Base-by-base conservation (phyloP, 1,140 invertebrate species). In the Battus philenor region DNA sequence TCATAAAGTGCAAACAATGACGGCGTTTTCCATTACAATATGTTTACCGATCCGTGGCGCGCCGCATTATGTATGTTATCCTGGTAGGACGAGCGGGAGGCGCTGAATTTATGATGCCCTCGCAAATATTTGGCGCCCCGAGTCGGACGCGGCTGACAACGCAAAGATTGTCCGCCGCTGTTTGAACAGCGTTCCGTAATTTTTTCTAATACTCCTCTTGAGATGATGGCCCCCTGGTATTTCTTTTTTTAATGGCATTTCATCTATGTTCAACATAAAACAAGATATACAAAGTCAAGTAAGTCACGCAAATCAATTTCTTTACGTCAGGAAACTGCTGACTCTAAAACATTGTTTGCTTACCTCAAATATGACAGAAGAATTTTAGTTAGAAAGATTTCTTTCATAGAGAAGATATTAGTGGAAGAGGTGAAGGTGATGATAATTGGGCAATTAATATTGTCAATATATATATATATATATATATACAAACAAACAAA, bases 21-120 rank as follows among this genome's bases (percentile, higher is more conserved):
- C 70, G 70, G 68, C 78, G 74, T 85, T 85, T 85, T 81, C 81
- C 78, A 85, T 85, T 85, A 85, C 79, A 85, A 83, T 85, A 81
- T 85, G 81, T 85, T 85, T 85, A 75, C 79, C 75, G 73, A 85
- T 81, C 76, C 76, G 72, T 72, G 64, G 71, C 60, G 68, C 71
- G 65, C 61, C 69, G 80, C 71, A 82, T 85, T 85, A 85, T 85
- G 81, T 81, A 71, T 85, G 81, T 85, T 81, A 78, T 74, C 77
- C 78, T 67, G 76, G 75, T 71, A 60, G 66, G 69, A 65, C 64
- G 69, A 69, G 72, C 68, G 65, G 68, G 70, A 64, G 65, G 68
- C 59, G 68, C 59, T 70, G 67, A 78, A 85, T 85, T 85, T 83
- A 85, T 85, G 81, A 81, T 68, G 63, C 72, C 65, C 68, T 47